phyloP scores from a whole-genome alignment of 2,888 invertebrate species.

The Rhimphoctona megacephalus region DNA sequence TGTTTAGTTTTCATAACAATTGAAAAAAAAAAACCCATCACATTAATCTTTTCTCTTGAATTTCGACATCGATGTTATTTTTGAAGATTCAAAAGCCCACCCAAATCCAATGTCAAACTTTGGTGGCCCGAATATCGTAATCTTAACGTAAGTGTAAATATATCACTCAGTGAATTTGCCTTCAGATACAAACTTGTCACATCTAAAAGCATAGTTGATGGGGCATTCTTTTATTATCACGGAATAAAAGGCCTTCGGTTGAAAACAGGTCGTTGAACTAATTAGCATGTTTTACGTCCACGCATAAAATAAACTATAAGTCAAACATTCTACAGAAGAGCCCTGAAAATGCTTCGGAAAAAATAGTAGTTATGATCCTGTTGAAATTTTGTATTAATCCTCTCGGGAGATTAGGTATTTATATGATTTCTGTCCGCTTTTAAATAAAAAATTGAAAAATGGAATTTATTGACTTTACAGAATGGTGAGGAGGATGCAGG shows the following conservation, averaged over 20 bases:
- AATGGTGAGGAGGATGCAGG: conserved; percentile 87
- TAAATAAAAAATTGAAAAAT: not conserved
- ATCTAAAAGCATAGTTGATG: not conserved
- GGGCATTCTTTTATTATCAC: conserved; percentile 3
- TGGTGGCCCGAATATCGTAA: not conserved
- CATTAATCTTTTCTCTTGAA: not conserved
- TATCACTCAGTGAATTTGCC: not conserved
- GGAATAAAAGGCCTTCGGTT: not conserved
- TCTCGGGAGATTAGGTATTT: not conserved
- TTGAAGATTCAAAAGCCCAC: not conserved
- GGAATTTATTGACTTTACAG: conserved; percentile 76
- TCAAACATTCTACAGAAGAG: not conserved
- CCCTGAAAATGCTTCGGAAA: not conserved
- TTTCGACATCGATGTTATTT: not conserved
- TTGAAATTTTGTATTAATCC: not conserved
- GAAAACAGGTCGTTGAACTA: conserved; percentile 1
- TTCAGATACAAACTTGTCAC: conserved; percentile 1
- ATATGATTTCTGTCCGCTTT: not conserved
- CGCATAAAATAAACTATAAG: not conserved
- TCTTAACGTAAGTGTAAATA: not conserved
- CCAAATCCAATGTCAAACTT: not conserved
- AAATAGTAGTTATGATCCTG: not conserved
- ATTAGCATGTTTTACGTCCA: not conserved
- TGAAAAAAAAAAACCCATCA: not conserved
- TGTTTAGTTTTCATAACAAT: not conserved